Evolutionary conservation across 2,888 invertebrate genomes (phyloP).

Genomic region (Euplagia quadripunctaria): DNA sequence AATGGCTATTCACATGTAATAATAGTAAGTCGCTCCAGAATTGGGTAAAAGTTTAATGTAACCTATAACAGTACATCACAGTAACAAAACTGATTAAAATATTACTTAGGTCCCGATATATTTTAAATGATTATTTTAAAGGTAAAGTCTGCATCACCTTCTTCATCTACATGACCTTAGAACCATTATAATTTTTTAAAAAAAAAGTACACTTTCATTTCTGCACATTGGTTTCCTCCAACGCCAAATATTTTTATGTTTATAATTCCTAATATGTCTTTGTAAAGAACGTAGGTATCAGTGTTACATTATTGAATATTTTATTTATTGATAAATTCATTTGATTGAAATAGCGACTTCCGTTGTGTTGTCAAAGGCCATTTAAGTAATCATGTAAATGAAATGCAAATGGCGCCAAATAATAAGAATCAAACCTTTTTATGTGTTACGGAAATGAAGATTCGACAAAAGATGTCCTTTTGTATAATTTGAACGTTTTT

Average conservation of each 20-base stretch:
- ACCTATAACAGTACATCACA: too few species aligned
- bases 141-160: too few species aligned
- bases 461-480: constrained; percentile 32
- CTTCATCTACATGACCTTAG: background rate
- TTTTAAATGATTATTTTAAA: too few species aligned
- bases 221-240: background rate
- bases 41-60: too few species aligned
- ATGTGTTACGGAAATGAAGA: constrained; percentile 44
- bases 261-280: background rate
- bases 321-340: constrained; percentile 49
- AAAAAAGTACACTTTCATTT: background rate
- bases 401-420: constrained; percentile 55
- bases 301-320: constrained; percentile 11
- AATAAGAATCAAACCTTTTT: constrained; percentile 29
- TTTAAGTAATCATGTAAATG: constrained; percentile 47
- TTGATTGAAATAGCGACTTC: constrained; percentile 56
- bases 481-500: constrained; percentile 21
- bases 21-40: too few species aligned
- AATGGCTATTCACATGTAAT: too few species aligned
- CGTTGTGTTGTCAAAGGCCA: constrained; percentile 52
- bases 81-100: too few species aligned
- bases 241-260: background rate
- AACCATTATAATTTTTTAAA: background rate
- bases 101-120: too few species aligned
- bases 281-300: background rate